Conservation (phyloP, 2,888 invertebrate species). For the Drosophila putrida region DNA sequence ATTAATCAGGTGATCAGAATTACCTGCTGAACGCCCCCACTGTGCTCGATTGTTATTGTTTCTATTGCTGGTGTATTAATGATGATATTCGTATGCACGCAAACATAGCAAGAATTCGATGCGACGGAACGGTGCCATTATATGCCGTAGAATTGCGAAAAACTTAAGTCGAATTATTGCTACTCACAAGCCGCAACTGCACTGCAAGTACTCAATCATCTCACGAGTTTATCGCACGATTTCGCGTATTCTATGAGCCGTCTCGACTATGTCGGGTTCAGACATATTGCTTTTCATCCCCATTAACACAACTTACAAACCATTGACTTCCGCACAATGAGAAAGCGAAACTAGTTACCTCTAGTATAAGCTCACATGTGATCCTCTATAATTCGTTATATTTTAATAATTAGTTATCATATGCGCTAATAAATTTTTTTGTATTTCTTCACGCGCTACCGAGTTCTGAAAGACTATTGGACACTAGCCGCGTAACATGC, state of each 20-base stretch:
- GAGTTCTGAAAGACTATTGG: too few relatives aligned
- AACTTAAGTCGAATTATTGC: constrained; percentile 17
- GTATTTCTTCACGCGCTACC: constrained; percentile 15
- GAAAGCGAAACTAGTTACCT: too few relatives aligned
- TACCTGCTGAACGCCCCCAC: background rate
- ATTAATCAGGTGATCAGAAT: too few relatives aligned
- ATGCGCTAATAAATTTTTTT: constrained; percentile 1
- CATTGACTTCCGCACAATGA: constrained; percentile 17
- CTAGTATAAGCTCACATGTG: background rate
- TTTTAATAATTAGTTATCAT: constrained; percentile 2
- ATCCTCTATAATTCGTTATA: background rate
- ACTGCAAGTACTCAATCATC: constrained; percentile 5
- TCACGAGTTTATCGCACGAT: constrained; percentile 47
- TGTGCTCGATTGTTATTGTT: constrained; percentile 8
- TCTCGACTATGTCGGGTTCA: constrained; percentile 24
- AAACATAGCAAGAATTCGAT: constrained; percentile 14
- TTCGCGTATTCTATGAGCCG: constrained; percentile 34
- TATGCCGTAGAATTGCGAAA: constrained; percentile 34
- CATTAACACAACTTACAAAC: constrained; percentile 42
- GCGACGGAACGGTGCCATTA: constrained; percentile 13
- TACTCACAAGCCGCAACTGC: background rate
- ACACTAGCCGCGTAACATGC: too few relatives aligned
- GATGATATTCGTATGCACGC: constrained; percentile 58
- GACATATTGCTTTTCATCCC: constrained; percentile 33
- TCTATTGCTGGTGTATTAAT: constrained; percentile 35